A percentile compares a stretch with the other conserved stretches of the same genome.
These are phyloP conservation scores for Eclectus roratus DNA, from an alignment of 2,113 vertebrate genomes.

Conservation along the genomic window DNA sequence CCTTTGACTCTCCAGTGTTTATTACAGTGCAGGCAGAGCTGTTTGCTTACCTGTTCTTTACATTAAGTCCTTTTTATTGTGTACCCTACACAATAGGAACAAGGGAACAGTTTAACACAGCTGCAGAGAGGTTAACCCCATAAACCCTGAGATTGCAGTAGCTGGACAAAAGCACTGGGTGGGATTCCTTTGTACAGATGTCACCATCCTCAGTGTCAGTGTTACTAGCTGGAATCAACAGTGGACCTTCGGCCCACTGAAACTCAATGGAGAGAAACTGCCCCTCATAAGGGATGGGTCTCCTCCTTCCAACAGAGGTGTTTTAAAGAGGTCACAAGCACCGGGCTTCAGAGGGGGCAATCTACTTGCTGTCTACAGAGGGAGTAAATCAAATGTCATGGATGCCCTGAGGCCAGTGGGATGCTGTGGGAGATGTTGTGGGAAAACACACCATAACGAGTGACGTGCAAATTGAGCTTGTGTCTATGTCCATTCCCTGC, in stretches of 20 bases:
- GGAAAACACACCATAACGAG: neutral
- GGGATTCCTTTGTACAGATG: neutral
- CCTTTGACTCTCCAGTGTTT: neutral
- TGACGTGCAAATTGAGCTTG: neutral
- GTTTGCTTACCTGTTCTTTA: neutral
- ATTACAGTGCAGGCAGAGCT: neutral
- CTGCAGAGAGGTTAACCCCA: neutral
- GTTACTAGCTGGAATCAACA: accelerated
- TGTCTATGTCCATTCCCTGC: neutral
- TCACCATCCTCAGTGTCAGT: neutral
- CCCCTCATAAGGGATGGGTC: neutral
- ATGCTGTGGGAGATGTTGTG: neutral
- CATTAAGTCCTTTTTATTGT: neutral
- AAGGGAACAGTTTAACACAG: neutral
- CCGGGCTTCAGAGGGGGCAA: neutral
- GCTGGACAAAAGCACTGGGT: neutral
- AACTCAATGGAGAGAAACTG: neutral
- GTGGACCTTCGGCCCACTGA: neutral
- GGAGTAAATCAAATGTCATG: neutral
- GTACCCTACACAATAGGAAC: neutral
- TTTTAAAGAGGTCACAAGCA: neutral
- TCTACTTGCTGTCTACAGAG: neutral
- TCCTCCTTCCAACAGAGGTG: neutral
- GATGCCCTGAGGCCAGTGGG: neutral
- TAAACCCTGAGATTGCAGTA: neutral